Base-by-base conservation (phyloP, 1,140 invertebrate genomes). In the Metaphire vulgaris region DNA sequence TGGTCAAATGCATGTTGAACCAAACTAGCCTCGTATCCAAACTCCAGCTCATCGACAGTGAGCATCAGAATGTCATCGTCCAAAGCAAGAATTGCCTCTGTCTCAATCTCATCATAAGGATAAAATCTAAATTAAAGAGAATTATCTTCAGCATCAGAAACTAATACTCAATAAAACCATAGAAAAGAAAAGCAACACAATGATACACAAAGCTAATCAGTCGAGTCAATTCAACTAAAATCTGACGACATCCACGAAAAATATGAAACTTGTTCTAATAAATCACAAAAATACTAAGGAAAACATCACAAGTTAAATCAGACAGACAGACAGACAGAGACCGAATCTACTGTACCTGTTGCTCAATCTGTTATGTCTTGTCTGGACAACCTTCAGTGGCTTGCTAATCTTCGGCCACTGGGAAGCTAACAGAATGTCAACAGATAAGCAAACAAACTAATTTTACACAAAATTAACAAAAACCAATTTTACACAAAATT, bases 61-160 rank as follows among this genome's bases (percentile, higher is more conserved):
- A 98, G 87, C 64, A 99, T 88, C 86, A 97, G 94, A n/a, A 96
- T 96, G 86, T 99, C 97, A 85, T 99, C 98, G 83, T 99, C 98
- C 1, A 99, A 91, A 0, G 95, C 97, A 1, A 99, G 89, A 74
- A 99, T 91, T 6, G 97, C 97, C 87, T 99, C 98, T 0, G 97
- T 99, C 86, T 99, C 92, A 76, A 99, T 96, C 30, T 93, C 91
- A 85, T 96, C 92, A 83, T 95, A 96, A 0, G 97, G 97, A 72
- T 98, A 87, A 87, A 99, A 99, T 72, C 97, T 90, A 87, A 96
- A 77, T n/a, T n/a, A n/a, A n/a, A n/a, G n/a, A n/a, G n/a, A n/a
- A n/a, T n/a, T n/a, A n/a, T n/a, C n/a, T n/a, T n/a, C n/a, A n/a
- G n/a, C n/a, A n/a, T n/a, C n/a, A n/a, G n/a, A n/a, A 69, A 33